These are phyloP conservation scores for Chlorospingus semifuscus DNA, from an alignment of 2,797 vertebrate species.

Conservation along the genomic window DNA sequence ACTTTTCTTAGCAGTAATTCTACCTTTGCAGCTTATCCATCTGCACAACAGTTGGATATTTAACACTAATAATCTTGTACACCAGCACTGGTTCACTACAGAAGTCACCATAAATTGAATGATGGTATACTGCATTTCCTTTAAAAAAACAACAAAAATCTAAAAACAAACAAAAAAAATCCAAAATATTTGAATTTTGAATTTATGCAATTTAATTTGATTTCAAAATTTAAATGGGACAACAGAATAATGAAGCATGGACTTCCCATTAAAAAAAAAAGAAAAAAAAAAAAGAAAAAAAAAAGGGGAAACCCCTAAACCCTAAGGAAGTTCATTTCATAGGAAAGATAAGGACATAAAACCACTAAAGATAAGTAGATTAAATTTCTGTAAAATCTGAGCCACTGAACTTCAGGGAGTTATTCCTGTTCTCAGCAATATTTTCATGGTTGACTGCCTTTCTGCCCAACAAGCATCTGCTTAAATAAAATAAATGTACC, in stretches of 20 bases:
- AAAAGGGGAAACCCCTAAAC: fast-evolving
- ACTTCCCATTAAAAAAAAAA: not conserved
- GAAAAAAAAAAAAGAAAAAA: too few relatives aligned
- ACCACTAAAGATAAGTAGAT: not conserved
- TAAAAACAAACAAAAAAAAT: not conserved
- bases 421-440: not conserved
- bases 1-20: not conserved
- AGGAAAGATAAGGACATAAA: not conserved
- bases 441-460: not conserved
- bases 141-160: not conserved
- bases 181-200: not conserved
- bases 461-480: not conserved
- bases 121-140: fast-evolving
- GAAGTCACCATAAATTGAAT: not conserved
- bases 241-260: not conserved
- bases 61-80: not conserved
- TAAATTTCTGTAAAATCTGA: not conserved
- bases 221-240: not conserved
- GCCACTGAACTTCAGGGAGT: not conserved
- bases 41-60: not conserved
- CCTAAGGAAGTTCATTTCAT: not conserved
- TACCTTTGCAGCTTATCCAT: not conserved
- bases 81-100: not conserved
- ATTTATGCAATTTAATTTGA: not conserved
- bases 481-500: not conserved